These are phyloP conservation scores for Microctonus aethiopoides DNA, from an alignment of 2,888 invertebrate genomes.

Conservation along the genomic window DNA sequence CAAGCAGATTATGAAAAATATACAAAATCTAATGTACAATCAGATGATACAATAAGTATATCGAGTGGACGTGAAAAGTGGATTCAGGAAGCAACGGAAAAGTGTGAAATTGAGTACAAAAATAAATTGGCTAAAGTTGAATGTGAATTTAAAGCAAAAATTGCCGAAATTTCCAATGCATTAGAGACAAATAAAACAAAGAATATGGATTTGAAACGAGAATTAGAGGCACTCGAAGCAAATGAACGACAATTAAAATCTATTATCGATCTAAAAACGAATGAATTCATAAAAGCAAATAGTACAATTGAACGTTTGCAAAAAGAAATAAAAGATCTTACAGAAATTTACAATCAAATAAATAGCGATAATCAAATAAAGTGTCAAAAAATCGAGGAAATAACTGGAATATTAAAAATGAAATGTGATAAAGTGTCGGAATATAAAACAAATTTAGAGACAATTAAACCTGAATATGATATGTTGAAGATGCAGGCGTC, in stretches of 20 bases:
- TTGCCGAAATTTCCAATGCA: constrained; percentile 46
- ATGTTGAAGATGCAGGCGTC: constrained; percentile 50
- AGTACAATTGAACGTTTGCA: constrained; percentile 64
- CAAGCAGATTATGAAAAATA: constrained; percentile 51
- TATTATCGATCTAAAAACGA: constrained; percentile 54
- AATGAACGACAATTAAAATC: constrained; percentile 61
- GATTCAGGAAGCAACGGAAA: constrained; percentile 43
- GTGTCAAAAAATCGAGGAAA: constrained; percentile 60
- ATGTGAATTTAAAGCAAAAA: constrained; percentile 47
- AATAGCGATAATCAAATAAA: constrained; percentile 64
- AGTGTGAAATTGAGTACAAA: constrained; percentile 52
- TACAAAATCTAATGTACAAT: constrained; percentile 18
- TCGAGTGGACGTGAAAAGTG: constrained; percentile 52
- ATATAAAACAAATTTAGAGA: constrained; percentile 59
- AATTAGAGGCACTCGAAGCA: constrained; percentile 52
- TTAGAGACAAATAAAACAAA: constrained; percentile 51
- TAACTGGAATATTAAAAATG: constrained; percentile 52
- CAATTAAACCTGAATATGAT: constrained; percentile 54
- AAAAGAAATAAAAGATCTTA: constrained; percentile 65
- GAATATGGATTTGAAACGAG: constrained; percentile 52
- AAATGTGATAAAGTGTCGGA: constrained; percentile 64
- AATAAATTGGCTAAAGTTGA: constrained; percentile 47
- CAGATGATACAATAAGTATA: constrained; percentile 29
- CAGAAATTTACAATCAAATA: constrained; percentile 61
- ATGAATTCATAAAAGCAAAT: constrained; percentile 62